Base-by-base conservation (phyloP, 37 sponge, comb jelly and placozoan species). In the Oscarella lobularis region DNA sequence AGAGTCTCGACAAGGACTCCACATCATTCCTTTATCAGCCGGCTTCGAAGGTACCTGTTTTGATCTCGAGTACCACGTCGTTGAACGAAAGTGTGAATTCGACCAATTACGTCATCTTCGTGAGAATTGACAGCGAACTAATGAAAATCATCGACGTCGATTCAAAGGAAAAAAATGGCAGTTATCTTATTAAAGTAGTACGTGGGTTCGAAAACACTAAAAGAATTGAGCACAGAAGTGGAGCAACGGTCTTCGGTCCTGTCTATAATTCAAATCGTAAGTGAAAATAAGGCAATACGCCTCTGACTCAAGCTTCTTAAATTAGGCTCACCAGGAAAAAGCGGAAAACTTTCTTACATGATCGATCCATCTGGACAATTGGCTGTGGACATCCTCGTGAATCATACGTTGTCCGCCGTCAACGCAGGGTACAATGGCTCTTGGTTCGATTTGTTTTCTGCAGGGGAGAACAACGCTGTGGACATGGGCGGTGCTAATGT, bases 381-480 rank as follows among this genome's bases (percentile, higher is more conserved):
- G 29, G 71, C 71, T 5, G 6, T 14, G 35, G 71, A 4, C 71
- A 14, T 5, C 5, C 71, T 68, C 31, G 31, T 68, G 35, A 68
- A 68, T 14, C 31, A 29, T 14, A 68, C 71, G 6, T 35, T 68
- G 5, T 5, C 29, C 29, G 71, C 31, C 6, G 71, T 68, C 31
- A 29, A 5, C 6, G 6, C 6, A 4, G 71, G 71, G 31, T 68
- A 68, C 71, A 68, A 68, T 5, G 71, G 71, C 6, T 68, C 71
- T 4, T 68, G 71, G 71, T 68, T 68, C 31, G 71, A 68, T 14
- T 20, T 4, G 35, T 68, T 68, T 35, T 68, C 71, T 14, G 71
- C 29, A 34, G 35, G 33, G 29, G 31, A 29, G 4, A 34, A 29
- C 29, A 20, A 68, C 4, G 71, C 71, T 5, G 31, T 14, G 5